A percentile compares a stretch with the other conserved stretches of the same genome.
Conservation (phyloP, 2,797 vertebrate species). For the Cryptoblepharus egeriae region DNA sequence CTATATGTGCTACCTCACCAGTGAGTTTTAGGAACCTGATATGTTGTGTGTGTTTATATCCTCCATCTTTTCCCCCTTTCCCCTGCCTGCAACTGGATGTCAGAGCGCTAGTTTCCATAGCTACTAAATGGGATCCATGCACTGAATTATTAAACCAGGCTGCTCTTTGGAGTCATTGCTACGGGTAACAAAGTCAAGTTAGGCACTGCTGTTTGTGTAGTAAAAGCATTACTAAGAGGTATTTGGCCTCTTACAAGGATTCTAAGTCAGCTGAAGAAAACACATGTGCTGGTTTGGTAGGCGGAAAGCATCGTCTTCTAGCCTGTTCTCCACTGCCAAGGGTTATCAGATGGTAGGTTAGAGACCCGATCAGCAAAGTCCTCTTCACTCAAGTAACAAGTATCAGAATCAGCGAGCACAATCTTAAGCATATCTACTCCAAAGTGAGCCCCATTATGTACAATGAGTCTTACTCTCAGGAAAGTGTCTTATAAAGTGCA, state of each 20-base stretch:
- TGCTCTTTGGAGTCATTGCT: constrained; percentile 69
- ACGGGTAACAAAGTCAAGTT: constrained; percentile 51
- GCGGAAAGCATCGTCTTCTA: not conserved
- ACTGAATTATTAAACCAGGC: constrained; percentile 75
- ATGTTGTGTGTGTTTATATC: not conserved
- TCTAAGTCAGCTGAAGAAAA: not conserved
- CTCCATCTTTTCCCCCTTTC: constrained; percentile 38
- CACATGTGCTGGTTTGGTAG: not conserved
- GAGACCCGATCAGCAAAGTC: not conserved
- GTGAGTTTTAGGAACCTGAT: constrained; percentile 25
- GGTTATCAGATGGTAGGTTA: not conserved
- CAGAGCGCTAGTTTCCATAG: constrained; percentile 72
- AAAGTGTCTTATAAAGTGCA: too few relatives aligned
- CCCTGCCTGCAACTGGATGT: constrained; percentile 67
- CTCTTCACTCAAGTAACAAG: not conserved
- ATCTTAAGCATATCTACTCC: too few relatives aligned
- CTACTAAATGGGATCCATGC: constrained; percentile 74
- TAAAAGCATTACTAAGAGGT: constrained; percentile 14
- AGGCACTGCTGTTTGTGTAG: constrained; percentile 8
- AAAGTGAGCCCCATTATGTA: too few relatives aligned
- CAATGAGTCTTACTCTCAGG: too few relatives aligned
- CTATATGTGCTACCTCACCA: not conserved
- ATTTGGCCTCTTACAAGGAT: not conserved
- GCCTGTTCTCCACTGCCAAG: too few relatives aligned
- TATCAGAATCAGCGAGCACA: too few relatives aligned